Percentiles rank a stretch among this genome's conserved stretches.
These are phyloP conservation scores for Toxonevra muliebris DNA, from an alignment of 2,888 invertebrate species.

Conservation along the genomic window DNA sequence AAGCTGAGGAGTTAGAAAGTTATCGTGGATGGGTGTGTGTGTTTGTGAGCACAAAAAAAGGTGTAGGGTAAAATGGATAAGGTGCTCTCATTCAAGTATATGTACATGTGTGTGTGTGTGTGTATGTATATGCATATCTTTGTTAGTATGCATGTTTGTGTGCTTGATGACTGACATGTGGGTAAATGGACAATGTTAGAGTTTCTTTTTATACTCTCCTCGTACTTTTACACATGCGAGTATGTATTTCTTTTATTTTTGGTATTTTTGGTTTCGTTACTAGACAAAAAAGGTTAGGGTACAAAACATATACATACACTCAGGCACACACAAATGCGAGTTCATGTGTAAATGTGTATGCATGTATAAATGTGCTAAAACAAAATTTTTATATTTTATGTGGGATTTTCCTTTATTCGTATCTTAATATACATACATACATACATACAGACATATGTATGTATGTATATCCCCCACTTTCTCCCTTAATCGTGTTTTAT, in stretches of 20 bases:
- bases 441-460: neutral
- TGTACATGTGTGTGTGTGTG: neutral
- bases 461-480: neutral
- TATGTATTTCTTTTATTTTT: too few species aligned
- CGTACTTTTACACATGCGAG: neutral
- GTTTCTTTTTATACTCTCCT: neutral
- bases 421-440: neutral
- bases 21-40: neutral
- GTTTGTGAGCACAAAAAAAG: conserved; percentile 2
- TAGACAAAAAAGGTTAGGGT: neutral
- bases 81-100: neutral
- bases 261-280: too few species aligned
- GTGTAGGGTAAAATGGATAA: too few species aligned
- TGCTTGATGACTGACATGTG: neutral
- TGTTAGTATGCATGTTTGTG: neutral
- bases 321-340: neutral
- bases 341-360: neutral
- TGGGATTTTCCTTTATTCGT: neutral
- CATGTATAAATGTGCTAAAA: neutral
- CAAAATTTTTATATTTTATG: conserved; percentile 4
- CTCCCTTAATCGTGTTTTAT: neutral
- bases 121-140: neutral
- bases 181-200: conserved; percentile 11
- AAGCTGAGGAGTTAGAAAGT: too few species aligned
- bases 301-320: too few species aligned